Evolutionary conservation across 2,888 invertebrate genomes (phyloP).

Genomic region (Campoplex capitator): DNA sequence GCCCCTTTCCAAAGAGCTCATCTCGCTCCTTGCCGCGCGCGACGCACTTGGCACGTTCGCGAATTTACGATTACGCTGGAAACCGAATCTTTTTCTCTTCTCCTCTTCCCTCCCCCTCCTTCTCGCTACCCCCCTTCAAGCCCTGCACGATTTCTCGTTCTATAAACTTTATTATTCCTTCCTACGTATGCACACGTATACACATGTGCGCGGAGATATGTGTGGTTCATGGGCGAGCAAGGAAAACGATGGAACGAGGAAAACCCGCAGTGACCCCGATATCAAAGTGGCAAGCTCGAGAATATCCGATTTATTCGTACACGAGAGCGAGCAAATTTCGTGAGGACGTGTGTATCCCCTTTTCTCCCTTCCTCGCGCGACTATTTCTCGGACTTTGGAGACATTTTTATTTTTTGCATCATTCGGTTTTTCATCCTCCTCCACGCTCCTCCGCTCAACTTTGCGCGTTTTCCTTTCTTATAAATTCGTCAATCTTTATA

Average conservation of each 20-base stretch:
- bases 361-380: background rate
- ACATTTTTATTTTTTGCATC: constrained; percentile 12
- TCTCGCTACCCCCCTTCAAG: background rate
- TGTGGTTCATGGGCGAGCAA: constrained; percentile 21
- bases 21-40: constrained; percentile 14
- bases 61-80: constrained; percentile 72
- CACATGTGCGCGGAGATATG: background rate
- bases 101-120: background rate
- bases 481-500: constrained; percentile 37
- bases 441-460: background rate
- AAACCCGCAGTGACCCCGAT: constrained; percentile 65
- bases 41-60: constrained; percentile 71
- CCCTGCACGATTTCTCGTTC: constrained; percentile 64
- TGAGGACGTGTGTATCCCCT: constrained; percentile 16
- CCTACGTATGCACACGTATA: constrained; percentile 8
- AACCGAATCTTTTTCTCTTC: constrained; percentile 33
- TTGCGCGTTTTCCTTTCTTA: background rate
- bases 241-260: constrained; percentile 7
- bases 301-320: constrained; percentile 32
- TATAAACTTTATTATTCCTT: constrained; percentile 67
- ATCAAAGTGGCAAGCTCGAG: constrained; percentile 40
- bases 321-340: constrained; percentile 49
- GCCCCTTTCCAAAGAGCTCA: background rate
- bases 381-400: background rate
- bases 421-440: background rate